These are phyloP conservation scores for Busseola fusca DNA, from an alignment of 2,888 invertebrate genomes.

Conservation along the genomic window DNA sequence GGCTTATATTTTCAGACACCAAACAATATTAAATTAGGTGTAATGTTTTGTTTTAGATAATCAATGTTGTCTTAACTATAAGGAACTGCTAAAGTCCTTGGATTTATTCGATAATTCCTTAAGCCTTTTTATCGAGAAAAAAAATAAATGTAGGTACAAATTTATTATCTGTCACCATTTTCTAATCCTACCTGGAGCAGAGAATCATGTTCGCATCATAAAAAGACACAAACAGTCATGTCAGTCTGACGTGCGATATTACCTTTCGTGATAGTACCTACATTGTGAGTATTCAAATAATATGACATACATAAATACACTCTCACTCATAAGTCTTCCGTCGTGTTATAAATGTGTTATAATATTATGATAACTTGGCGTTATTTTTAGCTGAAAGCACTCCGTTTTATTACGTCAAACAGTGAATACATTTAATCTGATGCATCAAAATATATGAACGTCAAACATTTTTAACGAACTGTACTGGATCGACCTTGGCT, in stretches of 20 bases:
- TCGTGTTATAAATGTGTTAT: slow-evolving; percentile 42
- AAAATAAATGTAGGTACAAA: neutral
- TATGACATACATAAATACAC: slow-evolving; percentile 34
- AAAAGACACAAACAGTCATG: slow-evolving; percentile 35
- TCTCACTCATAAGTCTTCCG: slow-evolving; percentile 23
- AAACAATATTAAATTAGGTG: slow-evolving; percentile 1
- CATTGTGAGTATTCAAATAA: slow-evolving; percentile 39
- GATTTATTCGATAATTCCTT: slow-evolving; percentile 25
- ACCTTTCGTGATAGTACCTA: slow-evolving; percentile 34
- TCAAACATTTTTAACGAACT: slow-evolving; percentile 21
- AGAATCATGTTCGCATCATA: slow-evolving; percentile 27
- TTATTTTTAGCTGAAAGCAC: slow-evolving; percentile 55
- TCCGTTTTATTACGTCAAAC: slow-evolving; percentile 51
- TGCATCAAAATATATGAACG: slow-evolving; percentile 28
- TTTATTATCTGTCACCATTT: slow-evolving; percentile 30
- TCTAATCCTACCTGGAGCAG: slow-evolving; percentile 23
- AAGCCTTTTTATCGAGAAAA: neutral
- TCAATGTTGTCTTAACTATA: slow-evolving; percentile 19
- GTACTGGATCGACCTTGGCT: slow-evolving; percentile 4
- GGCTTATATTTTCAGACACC: slow-evolving; percentile 3
- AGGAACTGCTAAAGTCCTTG: neutral
- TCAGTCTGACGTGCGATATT: slow-evolving; percentile 40
- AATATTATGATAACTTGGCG: slow-evolving; percentile 56
- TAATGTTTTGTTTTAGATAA: slow-evolving; percentile 15
- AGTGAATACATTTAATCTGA: slow-evolving; percentile 33